phyloP scores from a whole-genome alignment of 2,888 invertebrate genomes.

The Teleiodes luculella region DNA sequence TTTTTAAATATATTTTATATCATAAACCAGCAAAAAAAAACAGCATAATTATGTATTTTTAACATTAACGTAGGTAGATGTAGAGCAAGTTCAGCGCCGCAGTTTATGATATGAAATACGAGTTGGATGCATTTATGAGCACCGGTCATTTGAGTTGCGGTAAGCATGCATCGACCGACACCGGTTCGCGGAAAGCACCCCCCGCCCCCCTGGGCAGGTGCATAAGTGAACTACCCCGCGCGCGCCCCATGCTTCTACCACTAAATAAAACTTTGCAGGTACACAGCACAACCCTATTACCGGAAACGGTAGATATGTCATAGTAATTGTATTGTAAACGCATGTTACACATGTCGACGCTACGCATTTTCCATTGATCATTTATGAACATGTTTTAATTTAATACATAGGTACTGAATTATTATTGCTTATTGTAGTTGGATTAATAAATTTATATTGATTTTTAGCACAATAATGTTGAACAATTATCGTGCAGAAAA shows the following conservation, averaged over 20 bases:
- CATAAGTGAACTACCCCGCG: not conserved
- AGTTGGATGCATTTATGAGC: not conserved
- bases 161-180: constrained; percentile 16
- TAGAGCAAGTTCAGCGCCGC: not conserved
- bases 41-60: too few relatives aligned
- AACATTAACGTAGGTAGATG: not conserved
- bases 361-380: too few relatives aligned
- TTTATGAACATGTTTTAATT: too few relatives aligned
- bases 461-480: too few relatives aligned
- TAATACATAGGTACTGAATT: too few relatives aligned
- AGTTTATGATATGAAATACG: not conserved
- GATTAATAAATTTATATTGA: too few relatives aligned
- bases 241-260: constrained; percentile 1
- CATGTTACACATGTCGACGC: too few relatives aligned
- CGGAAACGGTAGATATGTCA: not conserved
- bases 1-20: too few relatives aligned
- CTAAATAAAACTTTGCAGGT: constrained; percentile 7
- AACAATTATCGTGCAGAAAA: too few relatives aligned
- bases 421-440: too few relatives aligned
- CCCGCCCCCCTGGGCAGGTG: constrained; percentile 27
- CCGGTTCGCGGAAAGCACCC: constrained; percentile 21
- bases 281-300: not conserved
- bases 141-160: constrained; percentile 7
- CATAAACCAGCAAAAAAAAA: too few relatives aligned
- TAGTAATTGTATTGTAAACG: too few relatives aligned